Conservation (phyloP, 2,888 invertebrate genomes). For the Nymphalis c-album region DNA sequence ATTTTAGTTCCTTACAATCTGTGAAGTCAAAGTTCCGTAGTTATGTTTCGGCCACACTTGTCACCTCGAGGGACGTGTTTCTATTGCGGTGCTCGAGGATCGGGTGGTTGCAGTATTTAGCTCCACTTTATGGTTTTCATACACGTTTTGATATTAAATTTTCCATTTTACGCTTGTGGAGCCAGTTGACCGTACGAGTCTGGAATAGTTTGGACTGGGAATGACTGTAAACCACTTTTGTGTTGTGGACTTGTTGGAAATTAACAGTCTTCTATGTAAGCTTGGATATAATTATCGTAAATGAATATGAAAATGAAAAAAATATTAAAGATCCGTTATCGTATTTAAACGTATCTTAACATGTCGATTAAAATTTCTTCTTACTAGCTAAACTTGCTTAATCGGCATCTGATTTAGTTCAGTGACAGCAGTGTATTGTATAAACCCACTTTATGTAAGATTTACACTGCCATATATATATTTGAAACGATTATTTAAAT, state of each 20-base stretch:
- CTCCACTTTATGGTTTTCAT: conserved; percentile 18
- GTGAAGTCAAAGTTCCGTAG: conserved; percentile 29
- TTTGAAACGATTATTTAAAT: no score
- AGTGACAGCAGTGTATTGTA: no score
- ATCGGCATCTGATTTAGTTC: no score
- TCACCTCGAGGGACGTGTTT: conserved; percentile 21
- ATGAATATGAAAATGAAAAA: no score
- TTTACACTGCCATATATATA: no score
- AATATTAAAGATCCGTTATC: no score
- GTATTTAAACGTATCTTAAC: no score
- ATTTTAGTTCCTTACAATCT: conserved; percentile 27
- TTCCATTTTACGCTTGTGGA: neutral
- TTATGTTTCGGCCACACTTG: conserved; percentile 31
- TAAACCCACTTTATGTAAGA: no score
- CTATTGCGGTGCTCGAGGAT: conserved; percentile 10
- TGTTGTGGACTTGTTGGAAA: neutral
- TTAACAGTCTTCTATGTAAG: neutral
- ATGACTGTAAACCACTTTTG: neutral
- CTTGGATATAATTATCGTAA: no score
- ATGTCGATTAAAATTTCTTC: no score
- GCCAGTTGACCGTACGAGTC: neutral
- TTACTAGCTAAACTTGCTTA: no score
- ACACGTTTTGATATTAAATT: conserved; percentile 15
- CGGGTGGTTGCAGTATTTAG: conserved; percentile 16
- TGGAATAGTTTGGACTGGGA: neutral